Evolutionary conservation across 2,797 vertebrate species (phyloP).

Genomic region (Hippoglossus hippoglossus): DNA sequence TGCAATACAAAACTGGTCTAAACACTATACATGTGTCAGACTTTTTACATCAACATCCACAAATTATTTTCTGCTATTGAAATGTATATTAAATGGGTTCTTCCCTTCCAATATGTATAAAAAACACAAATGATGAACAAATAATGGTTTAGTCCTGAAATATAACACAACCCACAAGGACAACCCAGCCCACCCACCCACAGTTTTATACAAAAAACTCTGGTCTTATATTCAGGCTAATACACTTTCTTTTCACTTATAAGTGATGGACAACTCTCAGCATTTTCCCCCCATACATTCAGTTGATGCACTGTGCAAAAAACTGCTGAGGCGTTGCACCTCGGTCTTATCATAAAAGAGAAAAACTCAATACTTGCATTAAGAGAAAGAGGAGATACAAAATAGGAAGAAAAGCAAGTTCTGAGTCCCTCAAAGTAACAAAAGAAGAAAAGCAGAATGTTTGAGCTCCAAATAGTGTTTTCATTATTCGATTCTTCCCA

Average conservation of each 20-base stretch:
- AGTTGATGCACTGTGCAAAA: too few relatives aligned
- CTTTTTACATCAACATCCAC: too few relatives aligned
- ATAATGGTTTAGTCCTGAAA: not conserved
- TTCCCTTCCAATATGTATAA: too few relatives aligned
- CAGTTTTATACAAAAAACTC: not conserved
- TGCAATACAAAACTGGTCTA: not conserved
- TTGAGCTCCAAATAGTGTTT: not conserved
- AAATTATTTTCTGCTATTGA: too few relatives aligned
- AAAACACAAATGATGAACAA: not conserved
- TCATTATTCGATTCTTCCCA: not conserved
- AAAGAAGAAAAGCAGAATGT: slow-evolving; percentile 2
- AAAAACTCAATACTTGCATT: not conserved
- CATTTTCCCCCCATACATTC: too few relatives aligned
- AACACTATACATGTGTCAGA: too few relatives aligned
- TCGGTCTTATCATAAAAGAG: not conserved
- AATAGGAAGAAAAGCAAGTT: not conserved
- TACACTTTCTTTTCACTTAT: not conserved
- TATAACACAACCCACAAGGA: not conserved
- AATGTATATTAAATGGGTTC: too few relatives aligned
- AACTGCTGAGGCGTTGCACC: too few relatives aligned
- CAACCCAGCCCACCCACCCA: too few relatives aligned
- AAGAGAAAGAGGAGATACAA: not conserved
- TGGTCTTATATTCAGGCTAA: not conserved
- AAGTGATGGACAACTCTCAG: too few relatives aligned
- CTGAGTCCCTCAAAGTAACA: not conserved